phyloP scores from a whole-genome alignment of 2,113 vertebrate genomes.

The Perccottus glenii region DNA sequence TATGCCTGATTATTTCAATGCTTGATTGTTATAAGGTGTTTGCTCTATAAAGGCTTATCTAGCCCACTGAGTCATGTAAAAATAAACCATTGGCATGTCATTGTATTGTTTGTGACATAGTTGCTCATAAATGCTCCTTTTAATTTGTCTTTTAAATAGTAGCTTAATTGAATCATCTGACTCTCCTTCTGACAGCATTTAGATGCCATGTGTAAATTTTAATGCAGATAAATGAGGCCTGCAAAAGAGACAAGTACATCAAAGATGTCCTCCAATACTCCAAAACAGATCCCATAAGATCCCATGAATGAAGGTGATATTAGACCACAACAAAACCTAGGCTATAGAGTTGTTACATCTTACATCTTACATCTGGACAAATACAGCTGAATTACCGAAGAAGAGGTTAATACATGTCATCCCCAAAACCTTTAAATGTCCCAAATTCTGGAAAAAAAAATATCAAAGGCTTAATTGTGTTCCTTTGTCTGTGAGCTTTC shows the following conservation, averaged over 20 bases:
- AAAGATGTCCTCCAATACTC: neutral
- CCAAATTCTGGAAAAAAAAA: neutral
- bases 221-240: constrained; percentile 23
- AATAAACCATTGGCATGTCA: neutral
- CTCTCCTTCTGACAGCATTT: neutral
- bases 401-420: neutral
- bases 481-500: constrained; percentile 68
- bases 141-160: neutral
- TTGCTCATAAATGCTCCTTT: constrained; percentile 6
- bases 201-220: constrained; percentile 11
- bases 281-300: no score
- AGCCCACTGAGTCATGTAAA: constrained; percentile 4
- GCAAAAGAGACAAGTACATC: constrained; percentile 24
- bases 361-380: no score
- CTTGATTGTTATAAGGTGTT: constrained; percentile 8
- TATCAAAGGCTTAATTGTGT: constrained; percentile 19
- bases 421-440: neutral
- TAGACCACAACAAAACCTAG: neutral
- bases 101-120: constrained; percentile 4
- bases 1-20: constrained; percentile 15
- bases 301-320: neutral
- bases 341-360: no score
- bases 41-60: neutral
- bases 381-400: no score
- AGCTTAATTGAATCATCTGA: neutral